Evolutionary conservation across 2,113 vertebrate genomes (phyloP).

Genomic region (Leucosticte australis): DNA sequence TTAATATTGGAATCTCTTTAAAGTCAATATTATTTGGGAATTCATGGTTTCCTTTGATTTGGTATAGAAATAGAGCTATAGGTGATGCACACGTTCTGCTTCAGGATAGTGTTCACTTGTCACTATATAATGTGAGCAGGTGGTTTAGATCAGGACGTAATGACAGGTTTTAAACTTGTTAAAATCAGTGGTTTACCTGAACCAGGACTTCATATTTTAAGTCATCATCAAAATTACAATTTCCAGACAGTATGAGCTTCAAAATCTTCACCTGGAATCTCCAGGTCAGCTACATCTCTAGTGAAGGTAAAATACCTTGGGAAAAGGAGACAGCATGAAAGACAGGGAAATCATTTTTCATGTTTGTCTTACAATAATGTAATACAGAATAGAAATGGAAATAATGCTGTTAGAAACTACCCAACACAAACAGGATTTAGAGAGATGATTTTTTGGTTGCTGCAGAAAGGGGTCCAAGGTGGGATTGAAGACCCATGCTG

Average conservation of each 20-base stretch:
- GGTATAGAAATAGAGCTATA: neutral
- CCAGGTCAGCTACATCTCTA: neutral
- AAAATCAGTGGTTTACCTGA: neutral
- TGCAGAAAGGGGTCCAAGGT: neutral
- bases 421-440: neutral
- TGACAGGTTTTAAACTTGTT: neutral
- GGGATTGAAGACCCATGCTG: neutral
- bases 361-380: neutral
- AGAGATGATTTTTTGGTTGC: neutral
- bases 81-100: neutral
- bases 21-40: neutral
- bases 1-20: neutral
- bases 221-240: neutral
- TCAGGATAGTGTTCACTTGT: neutral
- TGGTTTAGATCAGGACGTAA: neutral
- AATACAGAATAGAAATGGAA: neutral
- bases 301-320: neutral
- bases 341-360: neutral
- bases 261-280: neutral
- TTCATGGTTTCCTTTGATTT: neutral
- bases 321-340: neutral
- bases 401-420: neutral
- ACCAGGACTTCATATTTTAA: neutral
- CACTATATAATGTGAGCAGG: neutral
- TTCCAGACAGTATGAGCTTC: neutral